These are phyloP conservation scores for Brachionus sp. DNA, from an alignment of 1,140 invertebrate species.

Conservation along the genomic window DNA sequence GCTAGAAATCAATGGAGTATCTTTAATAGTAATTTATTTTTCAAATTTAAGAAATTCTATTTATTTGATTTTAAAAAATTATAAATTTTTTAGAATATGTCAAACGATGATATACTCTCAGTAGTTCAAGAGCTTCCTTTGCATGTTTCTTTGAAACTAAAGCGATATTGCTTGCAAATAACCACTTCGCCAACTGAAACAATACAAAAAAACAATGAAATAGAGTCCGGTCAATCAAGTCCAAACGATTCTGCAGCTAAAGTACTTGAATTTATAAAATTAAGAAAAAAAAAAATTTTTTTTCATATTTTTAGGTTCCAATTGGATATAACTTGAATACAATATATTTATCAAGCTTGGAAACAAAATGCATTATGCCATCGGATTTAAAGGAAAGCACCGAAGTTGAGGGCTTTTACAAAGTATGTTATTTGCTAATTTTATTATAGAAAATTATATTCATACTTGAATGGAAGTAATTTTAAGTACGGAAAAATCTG, in stretches of 20 bases:
- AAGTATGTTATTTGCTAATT: background rate
- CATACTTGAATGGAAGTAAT: no score
- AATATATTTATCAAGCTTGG: conserved; percentile 7
- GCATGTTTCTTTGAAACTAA: conserved; percentile 12
- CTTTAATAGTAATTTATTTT: background rate
- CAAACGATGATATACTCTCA: conserved; percentile 16
- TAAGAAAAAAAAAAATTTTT: background rate
- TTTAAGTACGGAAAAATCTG: no score
- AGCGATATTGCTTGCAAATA: background rate
- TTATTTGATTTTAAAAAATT: background rate
- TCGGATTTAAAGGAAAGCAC: background rate
- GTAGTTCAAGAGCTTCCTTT: conserved; percentile 32
- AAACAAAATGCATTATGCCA: conserved; percentile 24
- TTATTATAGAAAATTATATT: background rate
- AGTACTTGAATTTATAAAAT: background rate
- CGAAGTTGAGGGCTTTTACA: conserved; percentile 4
- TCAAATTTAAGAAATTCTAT: background rate
- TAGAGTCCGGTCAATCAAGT: conserved; percentile 16
- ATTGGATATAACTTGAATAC: background rate
- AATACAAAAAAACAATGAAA: background rate
- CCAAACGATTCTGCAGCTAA: background rate
- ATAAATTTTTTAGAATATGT: conserved; percentile 17
- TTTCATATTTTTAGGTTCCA: background rate
- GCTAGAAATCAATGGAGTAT: conserved; percentile 36
- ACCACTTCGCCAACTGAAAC: background rate